phyloP scores from a whole-genome alignment of 2,888 invertebrate species.

The Rapana venosa region DNA sequence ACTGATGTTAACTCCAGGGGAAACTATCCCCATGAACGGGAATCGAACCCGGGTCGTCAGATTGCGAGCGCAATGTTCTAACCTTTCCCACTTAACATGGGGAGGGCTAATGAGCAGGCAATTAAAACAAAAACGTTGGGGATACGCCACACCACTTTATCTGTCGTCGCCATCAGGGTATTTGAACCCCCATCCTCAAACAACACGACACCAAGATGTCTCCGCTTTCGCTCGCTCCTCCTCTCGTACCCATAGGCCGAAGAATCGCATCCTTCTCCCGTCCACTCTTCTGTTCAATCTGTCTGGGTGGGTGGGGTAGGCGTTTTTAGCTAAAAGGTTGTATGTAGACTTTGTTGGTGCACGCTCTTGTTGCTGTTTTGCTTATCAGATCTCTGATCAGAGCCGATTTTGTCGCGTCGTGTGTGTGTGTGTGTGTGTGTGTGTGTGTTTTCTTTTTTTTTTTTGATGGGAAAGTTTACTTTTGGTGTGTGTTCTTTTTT shows the following conservation, averaged over 20 bases:
- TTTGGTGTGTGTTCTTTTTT: no score
- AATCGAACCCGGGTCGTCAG: no score
- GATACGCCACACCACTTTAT: conserved; percentile 11
- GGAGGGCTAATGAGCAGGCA: conserved; percentile 20
- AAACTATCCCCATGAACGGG: no score
- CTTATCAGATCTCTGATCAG: no score
- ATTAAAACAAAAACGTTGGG: background rate
- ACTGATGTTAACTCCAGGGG: no score
- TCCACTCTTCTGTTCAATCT: background rate
- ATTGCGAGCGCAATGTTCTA: no score
- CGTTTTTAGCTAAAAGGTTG: background rate
- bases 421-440: no score
- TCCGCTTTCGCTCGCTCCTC: background rate
- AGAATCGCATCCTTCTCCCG: background rate
- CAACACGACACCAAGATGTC: background rate
- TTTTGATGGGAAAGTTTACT: no score
- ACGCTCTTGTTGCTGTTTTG: background rate
- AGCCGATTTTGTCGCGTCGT: no score
- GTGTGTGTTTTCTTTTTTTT: no score
- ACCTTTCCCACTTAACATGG: background rate
- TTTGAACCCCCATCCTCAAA: background rate
- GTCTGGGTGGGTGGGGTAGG: background rate
- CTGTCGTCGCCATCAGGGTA: conserved; percentile 20
- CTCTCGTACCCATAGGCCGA: background rate
- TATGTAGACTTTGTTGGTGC: background rate